phyloP scores from a whole-genome alignment of 2,797 vertebrate species.

The Hylomyscus alleni region DNA sequence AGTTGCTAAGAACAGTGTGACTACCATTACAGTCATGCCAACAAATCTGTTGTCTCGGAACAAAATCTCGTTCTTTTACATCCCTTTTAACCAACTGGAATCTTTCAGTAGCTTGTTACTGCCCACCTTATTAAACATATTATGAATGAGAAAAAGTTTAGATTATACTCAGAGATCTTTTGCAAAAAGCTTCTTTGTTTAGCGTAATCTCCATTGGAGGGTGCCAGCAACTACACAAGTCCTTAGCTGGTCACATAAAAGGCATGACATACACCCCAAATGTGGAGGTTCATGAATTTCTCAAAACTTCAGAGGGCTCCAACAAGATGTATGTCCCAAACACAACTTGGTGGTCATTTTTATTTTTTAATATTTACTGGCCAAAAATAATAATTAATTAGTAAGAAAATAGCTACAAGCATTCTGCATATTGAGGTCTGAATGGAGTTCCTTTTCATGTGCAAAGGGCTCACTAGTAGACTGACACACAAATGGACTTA shows the following conservation, averaged over 20 bases:
- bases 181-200: neutral
- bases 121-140: neutral
- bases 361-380: neutral
- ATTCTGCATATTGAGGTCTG: neutral
- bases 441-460: neutral
- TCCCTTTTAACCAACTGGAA: neutral
- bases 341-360: neutral
- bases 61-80: neutral
- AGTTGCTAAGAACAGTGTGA: neutral
- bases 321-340: neutral
- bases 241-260: neutral
- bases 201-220: neutral
- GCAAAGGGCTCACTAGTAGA: neutral
- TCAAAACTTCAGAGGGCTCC: neutral
- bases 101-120: neutral
- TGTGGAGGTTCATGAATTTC: neutral
- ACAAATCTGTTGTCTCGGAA: neutral
- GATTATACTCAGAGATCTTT: neutral
- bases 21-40: neutral
- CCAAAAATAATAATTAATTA: neutral
- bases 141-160: neutral
- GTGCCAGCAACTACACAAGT: neutral
- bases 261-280: neutral
- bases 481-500: neutral
- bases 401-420: neutral